phyloP scores from a whole-genome alignment of 2,113 vertebrate species.

The Herpetotheres cachinnans region DNA sequence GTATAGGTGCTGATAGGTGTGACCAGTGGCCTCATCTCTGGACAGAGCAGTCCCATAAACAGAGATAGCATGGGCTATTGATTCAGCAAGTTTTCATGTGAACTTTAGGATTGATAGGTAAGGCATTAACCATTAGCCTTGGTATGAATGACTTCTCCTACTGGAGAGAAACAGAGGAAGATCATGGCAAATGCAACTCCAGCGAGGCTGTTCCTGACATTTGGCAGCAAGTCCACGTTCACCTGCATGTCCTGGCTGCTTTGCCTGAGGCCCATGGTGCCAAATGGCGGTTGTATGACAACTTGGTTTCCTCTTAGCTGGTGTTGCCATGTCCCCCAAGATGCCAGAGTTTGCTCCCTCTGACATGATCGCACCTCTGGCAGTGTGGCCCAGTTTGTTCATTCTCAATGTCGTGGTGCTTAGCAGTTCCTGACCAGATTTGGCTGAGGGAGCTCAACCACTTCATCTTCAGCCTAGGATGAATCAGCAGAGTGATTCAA shows the following conservation, averaged over 20 bases:
- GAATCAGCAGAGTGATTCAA: background rate
- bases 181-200: background rate
- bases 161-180: background rate
- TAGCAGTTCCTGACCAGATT: background rate
- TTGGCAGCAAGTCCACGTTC: background rate
- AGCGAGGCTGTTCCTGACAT: background rate
- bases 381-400: background rate
- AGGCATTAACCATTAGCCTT: background rate
- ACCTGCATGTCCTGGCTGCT: background rate
- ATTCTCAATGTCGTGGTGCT: accelerated
- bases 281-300: background rate
- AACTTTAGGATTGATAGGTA: background rate
- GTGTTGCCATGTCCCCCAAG: background rate
- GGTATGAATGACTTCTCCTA: background rate
- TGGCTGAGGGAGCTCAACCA: background rate
- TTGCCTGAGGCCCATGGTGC: background rate
- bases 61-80: background rate
- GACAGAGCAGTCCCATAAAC: background rate
- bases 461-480: background rate
- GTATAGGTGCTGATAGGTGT: background rate
- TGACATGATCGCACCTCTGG: background rate
- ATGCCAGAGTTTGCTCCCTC: background rate
- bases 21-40: background rate
- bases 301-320: background rate
- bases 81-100: background rate